Evolutionary conservation across 2,113 vertebrate genomes (phyloP).

Genomic region (Vidua macroura): DNA sequence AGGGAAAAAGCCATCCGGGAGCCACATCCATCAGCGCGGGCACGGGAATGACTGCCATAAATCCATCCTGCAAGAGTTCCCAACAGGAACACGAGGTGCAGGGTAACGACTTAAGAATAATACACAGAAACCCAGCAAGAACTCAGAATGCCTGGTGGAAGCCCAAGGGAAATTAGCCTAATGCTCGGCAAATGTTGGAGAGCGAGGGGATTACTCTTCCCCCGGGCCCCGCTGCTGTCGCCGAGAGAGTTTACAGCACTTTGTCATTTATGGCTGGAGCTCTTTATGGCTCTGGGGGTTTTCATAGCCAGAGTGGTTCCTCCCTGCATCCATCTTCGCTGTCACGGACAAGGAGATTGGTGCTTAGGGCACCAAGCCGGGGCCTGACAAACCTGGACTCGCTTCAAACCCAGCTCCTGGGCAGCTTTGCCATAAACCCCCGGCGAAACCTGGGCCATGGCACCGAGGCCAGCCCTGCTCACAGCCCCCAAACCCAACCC

Average conservation of each 20-base stretch:
- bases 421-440: neutral
- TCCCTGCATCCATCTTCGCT: neutral
- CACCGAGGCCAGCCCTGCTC: fast-evolving
- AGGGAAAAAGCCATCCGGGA: neutral
- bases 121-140: slow-evolving; percentile 20
- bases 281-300: neutral
- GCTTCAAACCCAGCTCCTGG: neutral
- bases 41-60: slow-evolving; percentile 19
- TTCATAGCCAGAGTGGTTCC: neutral
- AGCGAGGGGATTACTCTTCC: neutral
- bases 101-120: slow-evolving; percentile 65
- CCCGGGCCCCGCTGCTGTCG: neutral
- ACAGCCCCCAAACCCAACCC: fast-evolving
- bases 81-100: slow-evolving; percentile 34
- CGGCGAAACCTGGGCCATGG: fast-evolving
- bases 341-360: neutral
- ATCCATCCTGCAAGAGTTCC: slow-evolving; percentile 58
- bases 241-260: neutral
- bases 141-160: neutral
- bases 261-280: neutral
- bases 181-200: neutral
- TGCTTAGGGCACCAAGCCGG: neutral
- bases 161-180: slow-evolving; percentile 27
- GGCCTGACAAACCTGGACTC: neutral
- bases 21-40: slow-evolving; percentile 8